Evolutionary conservation across 1,140 invertebrate species (phyloP).

Genomic region (Heliconius nattereri): DNA sequence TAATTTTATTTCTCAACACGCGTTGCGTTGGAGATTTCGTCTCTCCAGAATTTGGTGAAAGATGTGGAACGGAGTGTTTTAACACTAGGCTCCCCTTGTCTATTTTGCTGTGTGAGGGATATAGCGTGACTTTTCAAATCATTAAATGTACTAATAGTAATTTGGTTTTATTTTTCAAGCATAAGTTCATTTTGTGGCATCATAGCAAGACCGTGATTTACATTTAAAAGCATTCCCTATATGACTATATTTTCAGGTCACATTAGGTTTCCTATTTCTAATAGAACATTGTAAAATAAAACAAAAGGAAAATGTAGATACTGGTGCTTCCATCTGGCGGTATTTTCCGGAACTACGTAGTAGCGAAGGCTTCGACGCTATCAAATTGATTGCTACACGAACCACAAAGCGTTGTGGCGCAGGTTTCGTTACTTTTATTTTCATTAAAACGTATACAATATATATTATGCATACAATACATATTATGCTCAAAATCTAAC

Average conservation of each 20-base stretch:
- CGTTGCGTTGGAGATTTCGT: too few relatives aligned
- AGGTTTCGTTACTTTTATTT: not conserved
- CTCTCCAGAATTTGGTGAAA: too few relatives aligned
- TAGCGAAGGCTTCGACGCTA: conserved; percentile 63
- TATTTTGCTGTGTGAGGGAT: too few relatives aligned
- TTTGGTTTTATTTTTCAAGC: too few relatives aligned
- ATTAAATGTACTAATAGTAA: too few relatives aligned
- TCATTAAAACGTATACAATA: not conserved
- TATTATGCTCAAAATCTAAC: not conserved
- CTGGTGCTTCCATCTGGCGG: conserved; percentile 61
- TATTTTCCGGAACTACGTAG: conserved; percentile 50
- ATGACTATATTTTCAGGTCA: too few relatives aligned
- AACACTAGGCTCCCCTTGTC: too few relatives aligned
- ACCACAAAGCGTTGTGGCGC: conserved; percentile 36
- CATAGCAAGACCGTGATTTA: too few relatives aligned
- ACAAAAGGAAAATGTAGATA: conserved; percentile 22
- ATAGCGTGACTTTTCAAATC: too few relatives aligned
- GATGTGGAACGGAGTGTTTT: too few relatives aligned
- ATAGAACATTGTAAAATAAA: not conserved
- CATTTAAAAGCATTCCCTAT: too few relatives aligned
- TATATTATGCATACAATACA: not conserved
- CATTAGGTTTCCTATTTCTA: not conserved
- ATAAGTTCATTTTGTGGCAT: too few relatives aligned
- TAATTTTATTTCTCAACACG: not conserved
- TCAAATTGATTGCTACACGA: conserved; percentile 46